Conservation (phyloP, 1,140 invertebrate genomes). For the Rhagoletis zephyria region DNA sequence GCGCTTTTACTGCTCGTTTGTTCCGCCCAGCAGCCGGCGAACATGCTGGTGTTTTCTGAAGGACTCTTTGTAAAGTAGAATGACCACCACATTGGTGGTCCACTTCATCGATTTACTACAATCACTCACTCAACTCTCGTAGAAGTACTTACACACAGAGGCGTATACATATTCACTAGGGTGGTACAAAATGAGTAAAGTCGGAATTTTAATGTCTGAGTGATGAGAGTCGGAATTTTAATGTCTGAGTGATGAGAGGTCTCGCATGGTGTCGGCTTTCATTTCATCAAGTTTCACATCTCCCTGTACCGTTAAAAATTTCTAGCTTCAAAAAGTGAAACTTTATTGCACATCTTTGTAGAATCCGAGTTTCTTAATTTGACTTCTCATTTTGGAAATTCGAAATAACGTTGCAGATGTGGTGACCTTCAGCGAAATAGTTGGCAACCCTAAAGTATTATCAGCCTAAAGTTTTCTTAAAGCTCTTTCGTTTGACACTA, state of each 20-base stretch:
- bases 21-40: neutral
- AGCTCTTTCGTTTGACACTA: too few relatives aligned
- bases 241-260: too few relatives aligned
- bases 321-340: too few relatives aligned
- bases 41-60: slow-evolving; percentile 33
- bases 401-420: too few relatives aligned
- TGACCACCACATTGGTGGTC: slow-evolving; percentile 43
- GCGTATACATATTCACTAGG: neutral
- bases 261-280: too few relatives aligned
- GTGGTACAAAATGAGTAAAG: neutral
- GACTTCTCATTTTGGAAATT: too few relatives aligned
- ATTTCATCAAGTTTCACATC: too few relatives aligned
- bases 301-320: too few relatives aligned
- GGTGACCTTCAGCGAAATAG: neutral
- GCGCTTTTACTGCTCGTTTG: neutral
- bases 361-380: too few relatives aligned
- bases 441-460: too few relatives aligned
- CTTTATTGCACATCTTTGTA: too few relatives aligned
- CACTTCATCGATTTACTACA: slow-evolving; percentile 49
- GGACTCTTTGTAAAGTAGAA: slow-evolving; percentile 28
- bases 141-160: neutral
- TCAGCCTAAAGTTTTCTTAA: too few relatives aligned
- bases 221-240: neutral
- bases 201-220: neutral
- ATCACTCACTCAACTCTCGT: slow-evolving; percentile 32